Evolutionary conservation across 2,113 vertebrate species (phyloP).

Genomic region (Stictonetta naevosa): DNA sequence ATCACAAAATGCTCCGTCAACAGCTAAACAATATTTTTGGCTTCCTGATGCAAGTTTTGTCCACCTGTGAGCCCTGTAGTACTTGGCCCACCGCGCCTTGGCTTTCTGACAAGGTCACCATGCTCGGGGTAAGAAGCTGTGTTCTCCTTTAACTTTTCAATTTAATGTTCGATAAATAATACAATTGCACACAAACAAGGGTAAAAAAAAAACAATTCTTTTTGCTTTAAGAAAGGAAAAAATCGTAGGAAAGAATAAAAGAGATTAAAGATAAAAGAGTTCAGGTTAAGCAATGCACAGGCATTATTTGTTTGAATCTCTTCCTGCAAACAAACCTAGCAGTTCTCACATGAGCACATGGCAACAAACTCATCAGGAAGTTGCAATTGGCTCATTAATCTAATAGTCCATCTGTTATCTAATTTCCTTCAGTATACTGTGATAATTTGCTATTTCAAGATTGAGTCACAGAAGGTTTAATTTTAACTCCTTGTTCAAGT

Average conservation of each 20-base stretch:
- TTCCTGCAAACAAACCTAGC: background rate
- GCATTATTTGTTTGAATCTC: conserved; percentile 25
- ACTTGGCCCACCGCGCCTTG: background rate
- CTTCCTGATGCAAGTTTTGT: background rate
- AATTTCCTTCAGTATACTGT: background rate
- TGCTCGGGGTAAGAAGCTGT: background rate
- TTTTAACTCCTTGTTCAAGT: conserved; percentile 9
- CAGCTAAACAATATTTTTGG: background rate
- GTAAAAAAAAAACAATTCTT: background rate
- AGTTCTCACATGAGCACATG: background rate
- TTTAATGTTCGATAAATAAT: background rate
- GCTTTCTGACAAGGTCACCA: background rate
- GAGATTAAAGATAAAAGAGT: background rate
- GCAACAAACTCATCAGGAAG: conserved; percentile 53
- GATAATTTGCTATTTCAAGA: background rate
- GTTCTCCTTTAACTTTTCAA: background rate
- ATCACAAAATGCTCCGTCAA: background rate
- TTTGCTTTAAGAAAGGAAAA: background rate
- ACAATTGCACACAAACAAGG: background rate
- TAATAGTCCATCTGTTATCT: conserved; percentile 36
- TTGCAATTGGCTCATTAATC: background rate
- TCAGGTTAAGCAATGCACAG: background rate
- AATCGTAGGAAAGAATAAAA: background rate
- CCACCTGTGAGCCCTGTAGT: background rate
- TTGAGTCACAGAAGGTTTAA: background rate